Evolutionary conservation across 1,140 invertebrate species (phyloP), one percentile per base, ranked within the genome.

Genomic region (Coenobita brevimanus): DNA sequence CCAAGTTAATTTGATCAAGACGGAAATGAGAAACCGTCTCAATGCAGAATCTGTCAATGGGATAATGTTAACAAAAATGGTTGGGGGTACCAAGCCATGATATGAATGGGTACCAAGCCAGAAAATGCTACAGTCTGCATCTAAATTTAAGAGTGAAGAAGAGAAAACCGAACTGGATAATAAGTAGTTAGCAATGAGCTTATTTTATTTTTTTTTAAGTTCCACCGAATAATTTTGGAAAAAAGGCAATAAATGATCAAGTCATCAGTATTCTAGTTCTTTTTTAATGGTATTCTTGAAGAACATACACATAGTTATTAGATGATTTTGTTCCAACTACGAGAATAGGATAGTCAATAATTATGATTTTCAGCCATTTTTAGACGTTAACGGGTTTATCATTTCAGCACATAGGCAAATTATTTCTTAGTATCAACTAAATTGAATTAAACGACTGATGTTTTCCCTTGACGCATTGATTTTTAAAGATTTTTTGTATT

Each of bases 51-150:
- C n/a, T n/a, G n/a, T n/a, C n/a, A n/a, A n/a, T n/a, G n/a, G n/a
- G n/a, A n/a, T n/a, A 75, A 24, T 75, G 36, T 43, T 43, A 43
- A 75, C 71, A 75, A 75, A 75, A 75, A 75, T 75, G 71, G 38
- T 13, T 75, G 71, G 71, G 71, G 36, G 71, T 15, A 6, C 69
- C 69, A 43, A 43, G 38, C 30, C n/a, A n/a, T n/a, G n/a, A n/a
- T n/a, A n/a, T n/a, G n/a, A n/a, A n/a, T n/a, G n/a, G n/a, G n/a
- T n/a, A n/a, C n/a, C n/a, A n/a, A n/a, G n/a, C n/a, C n/a, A n/a
- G n/a, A n/a, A n/a, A n/a, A n/a, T n/a, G n/a, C n/a, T n/a, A n/a
- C n/a, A n/a, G n/a, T n/a, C n/a, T n/a, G n/a, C n/a, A n/a, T n/a
- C n/a, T n/a, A n/a, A n/a, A 36, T 73, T 41, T n/a, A 75, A 41